phyloP scores from a whole-genome alignment of 1,140 invertebrate species.

The Drosophila willistoni region DNA sequence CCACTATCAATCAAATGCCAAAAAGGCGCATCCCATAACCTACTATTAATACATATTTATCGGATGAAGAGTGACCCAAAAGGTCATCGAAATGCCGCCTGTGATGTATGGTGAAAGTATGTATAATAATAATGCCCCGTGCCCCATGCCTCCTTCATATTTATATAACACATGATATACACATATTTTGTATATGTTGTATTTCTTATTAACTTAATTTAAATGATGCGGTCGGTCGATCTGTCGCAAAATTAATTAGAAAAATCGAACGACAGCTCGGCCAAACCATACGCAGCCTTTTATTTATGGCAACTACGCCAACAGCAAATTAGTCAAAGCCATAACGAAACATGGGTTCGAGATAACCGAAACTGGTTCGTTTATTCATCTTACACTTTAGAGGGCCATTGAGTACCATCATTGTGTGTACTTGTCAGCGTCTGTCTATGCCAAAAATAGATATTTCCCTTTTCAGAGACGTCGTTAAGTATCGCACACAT shows the following conservation, averaged over 20 bases:
- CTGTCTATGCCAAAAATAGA: slow-evolving; percentile 50
- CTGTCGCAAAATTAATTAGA: slow-evolving; percentile 57
- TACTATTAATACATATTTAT: slow-evolving; percentile 52
- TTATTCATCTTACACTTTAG: slow-evolving; percentile 9
- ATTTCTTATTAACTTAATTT: slow-evolving; percentile 52
- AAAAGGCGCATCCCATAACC: slow-evolving; percentile 21
- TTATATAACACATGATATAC: slow-evolving; percentile 48
- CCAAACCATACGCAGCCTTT: slow-evolving; percentile 2
- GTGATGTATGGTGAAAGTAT: slow-evolving; percentile 56
- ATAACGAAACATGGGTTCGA: slow-evolving; percentile 18
- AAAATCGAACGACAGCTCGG: slow-evolving; percentile 18
- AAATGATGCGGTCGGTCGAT: slow-evolving; percentile 33
- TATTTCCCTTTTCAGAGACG: slow-evolving; percentile 29
- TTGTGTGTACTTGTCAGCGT: not conserved
- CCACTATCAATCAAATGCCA: slow-evolving; percentile 36
- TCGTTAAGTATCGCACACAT: not conserved
- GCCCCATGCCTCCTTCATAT: slow-evolving; percentile 13
- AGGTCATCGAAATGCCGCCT: slow-evolving; percentile 28
- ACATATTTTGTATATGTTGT: slow-evolving; percentile 30
- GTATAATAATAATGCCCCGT: slow-evolving; percentile 24
- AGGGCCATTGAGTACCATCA: slow-evolving; percentile 36
- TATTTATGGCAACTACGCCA: slow-evolving; percentile 25
- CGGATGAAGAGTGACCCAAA: slow-evolving; percentile 18
- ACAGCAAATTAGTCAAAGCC: slow-evolving; percentile 49
- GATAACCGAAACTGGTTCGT: slow-evolving; percentile 9